Evolutionary conservation across 2,888 invertebrate genomes (phyloP).

Genomic region (Trachelus troglodyta): DNA sequence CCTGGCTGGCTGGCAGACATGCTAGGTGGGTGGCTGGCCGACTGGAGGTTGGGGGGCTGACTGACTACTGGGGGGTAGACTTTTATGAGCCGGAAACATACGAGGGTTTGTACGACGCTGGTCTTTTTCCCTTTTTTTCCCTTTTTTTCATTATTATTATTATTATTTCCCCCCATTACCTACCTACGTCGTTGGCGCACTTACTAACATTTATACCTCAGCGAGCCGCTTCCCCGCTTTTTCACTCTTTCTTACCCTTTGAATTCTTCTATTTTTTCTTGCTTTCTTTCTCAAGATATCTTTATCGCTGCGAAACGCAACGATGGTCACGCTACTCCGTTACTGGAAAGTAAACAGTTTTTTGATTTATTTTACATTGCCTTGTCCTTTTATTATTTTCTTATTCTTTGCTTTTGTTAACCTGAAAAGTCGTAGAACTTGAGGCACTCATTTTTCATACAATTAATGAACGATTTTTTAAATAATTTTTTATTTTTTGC

Average conservation of each 20-base stretch:
- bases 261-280: not conserved
- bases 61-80: conserved; percentile 7
- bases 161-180: not conserved
- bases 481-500: too few relatives aligned
- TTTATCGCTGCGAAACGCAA: not conserved
- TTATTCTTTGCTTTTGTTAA: not conserved
- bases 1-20: not conserved
- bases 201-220: not conserved
- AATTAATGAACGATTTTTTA: too few relatives aligned
- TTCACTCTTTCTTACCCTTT: not conserved
- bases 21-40: not conserved
- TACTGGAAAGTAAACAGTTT: not conserved
- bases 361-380: not conserved
- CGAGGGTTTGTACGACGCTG: conserved; percentile 12
- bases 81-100: conserved; percentile 17
- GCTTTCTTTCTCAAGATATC: not conserved
- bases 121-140: not conserved
- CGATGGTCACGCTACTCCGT: not conserved
- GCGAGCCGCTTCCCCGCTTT: not conserved
- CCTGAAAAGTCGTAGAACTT: not conserved
- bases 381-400: not conserved
- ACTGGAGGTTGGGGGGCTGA: too few relatives aligned
- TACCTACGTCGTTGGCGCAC: not conserved
- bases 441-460: too few relatives aligned
- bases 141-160: not conserved